phyloP scores from a whole-genome alignment of 2,797 vertebrate genomes.

The Luscinia megarhynchos region DNA sequence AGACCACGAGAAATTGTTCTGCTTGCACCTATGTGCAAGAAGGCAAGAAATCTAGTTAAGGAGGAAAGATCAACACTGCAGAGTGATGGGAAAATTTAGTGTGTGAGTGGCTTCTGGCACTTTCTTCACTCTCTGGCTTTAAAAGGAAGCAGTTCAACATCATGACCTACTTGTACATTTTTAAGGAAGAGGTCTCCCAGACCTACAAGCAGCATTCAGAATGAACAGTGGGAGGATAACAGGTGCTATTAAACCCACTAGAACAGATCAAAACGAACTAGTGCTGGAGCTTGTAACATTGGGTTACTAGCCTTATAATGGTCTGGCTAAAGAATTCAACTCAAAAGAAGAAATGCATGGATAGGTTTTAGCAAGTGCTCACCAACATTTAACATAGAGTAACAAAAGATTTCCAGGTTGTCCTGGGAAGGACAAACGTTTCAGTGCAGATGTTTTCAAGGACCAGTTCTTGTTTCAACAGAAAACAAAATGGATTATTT shows the following conservation, averaged over 20 bases:
- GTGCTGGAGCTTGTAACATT: neutral
- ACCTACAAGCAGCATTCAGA: neutral
- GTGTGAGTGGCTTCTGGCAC: neutral
- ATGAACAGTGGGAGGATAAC: neutral
- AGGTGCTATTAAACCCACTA: neutral
- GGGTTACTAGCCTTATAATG: neutral
- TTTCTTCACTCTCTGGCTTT: neutral
- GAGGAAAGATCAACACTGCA: neutral
- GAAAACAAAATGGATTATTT: neutral
- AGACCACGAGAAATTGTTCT: neutral
- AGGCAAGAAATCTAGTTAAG: neutral
- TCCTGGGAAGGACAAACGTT: neutral
- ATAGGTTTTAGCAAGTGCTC: neutral
- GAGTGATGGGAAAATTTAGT: neutral
- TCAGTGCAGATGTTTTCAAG: neutral
- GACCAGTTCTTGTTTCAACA: neutral
- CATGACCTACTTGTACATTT: neutral
- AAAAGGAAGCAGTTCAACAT: neutral
- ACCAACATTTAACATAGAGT: neutral
- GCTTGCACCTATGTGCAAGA: neutral
- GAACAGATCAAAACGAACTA: neutral
- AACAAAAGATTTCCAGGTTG: neutral
- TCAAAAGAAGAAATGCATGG: neutral
- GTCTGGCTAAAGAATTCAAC: neutral
- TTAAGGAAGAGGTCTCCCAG: neutral